These are phyloP conservation scores for Geothlypis trichas DNA, from an alignment of 2,113 vertebrate genomes.

Conservation along the genomic window DNA sequence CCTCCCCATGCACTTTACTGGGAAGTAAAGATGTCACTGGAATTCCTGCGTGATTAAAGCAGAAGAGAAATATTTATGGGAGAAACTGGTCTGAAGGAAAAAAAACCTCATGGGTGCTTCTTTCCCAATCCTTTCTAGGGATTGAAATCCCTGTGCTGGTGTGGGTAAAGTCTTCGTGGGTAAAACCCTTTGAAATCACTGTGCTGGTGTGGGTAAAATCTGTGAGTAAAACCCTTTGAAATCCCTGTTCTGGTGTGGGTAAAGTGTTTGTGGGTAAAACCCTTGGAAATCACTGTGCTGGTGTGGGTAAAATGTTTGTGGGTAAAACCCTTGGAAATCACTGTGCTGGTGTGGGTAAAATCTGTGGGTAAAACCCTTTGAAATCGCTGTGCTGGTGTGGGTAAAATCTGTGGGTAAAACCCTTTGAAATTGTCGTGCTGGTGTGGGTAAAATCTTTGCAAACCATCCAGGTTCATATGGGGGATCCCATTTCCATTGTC, in stretches of 20 bases:
- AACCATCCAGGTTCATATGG: neutral
- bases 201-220: neutral
- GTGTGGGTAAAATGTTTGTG: neutral
- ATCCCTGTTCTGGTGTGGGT: neutral
- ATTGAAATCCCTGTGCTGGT: neutral
- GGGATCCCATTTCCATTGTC: neutral
- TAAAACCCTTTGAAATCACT: too few species aligned
- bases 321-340: too few species aligned
- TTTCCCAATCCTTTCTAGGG: accelerated
- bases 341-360: neutral
- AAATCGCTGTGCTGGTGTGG: neutral
- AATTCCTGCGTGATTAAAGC: neutral
- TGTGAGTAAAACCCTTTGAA: neutral
- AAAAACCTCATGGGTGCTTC: neutral
- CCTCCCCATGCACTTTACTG: neutral
- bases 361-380: neutral
- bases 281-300: neutral
- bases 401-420: neutral
- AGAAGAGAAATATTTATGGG: neutral
- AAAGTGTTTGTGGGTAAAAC: neutral
- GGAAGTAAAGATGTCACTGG: constrained; percentile 13
- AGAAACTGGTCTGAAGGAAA: neutral
- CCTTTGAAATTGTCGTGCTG: neutral
- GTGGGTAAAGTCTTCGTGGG: neutral
- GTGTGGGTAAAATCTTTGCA: neutral